Evolutionary conservation across 1,140 invertebrate species (phyloP).

Genomic region (Drosophila aff.): DNA sequence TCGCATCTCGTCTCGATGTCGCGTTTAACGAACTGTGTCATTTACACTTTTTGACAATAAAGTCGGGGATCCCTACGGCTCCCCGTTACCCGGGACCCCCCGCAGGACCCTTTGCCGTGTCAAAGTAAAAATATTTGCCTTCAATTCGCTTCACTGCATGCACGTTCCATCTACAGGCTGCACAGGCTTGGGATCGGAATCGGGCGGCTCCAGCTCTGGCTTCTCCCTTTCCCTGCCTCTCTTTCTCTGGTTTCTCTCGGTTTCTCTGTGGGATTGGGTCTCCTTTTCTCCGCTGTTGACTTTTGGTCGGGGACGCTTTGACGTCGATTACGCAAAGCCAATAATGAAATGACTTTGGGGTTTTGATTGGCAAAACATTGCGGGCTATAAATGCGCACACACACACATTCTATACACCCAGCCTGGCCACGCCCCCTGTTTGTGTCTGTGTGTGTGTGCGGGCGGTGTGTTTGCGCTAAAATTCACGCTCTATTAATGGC

Average conservation of each 20-base stretch:
- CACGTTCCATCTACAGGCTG: constrained; percentile 73
- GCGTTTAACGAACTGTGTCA: constrained; percentile 84
- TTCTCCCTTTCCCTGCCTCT: not conserved
- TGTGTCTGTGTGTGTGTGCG: not conserved
- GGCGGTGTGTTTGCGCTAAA: constrained; percentile 70
- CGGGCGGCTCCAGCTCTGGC: not conserved
- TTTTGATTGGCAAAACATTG: constrained; percentile 84
- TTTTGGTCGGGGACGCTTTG: constrained; percentile 76
- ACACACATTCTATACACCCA: constrained; percentile 3
- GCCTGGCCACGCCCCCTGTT: constrained; percentile 18
- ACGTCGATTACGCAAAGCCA: constrained; percentile 84
- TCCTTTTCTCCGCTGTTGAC: constrained; percentile 66
- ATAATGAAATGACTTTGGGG: constrained; percentile 85
- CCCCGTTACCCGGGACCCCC: not conserved
- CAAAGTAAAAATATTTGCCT: constrained; percentile 84
- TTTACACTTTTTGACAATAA: constrained; percentile 77
- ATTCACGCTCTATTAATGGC: constrained; percentile 82
- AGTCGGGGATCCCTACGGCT: constrained; percentile 6
- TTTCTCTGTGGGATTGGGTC: constrained; percentile 19
- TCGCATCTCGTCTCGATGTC: constrained; percentile 53
- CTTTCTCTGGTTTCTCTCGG: constrained; percentile 1
- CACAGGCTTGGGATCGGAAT: constrained; percentile 19
- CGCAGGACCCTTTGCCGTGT: constrained; percentile 59
- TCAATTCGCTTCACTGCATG: constrained; percentile 80
- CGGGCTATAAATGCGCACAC: constrained; percentile 71